phyloP scores from a whole-genome alignment of 2,113 vertebrate genomes.

The Mus spicilegus region DNA sequence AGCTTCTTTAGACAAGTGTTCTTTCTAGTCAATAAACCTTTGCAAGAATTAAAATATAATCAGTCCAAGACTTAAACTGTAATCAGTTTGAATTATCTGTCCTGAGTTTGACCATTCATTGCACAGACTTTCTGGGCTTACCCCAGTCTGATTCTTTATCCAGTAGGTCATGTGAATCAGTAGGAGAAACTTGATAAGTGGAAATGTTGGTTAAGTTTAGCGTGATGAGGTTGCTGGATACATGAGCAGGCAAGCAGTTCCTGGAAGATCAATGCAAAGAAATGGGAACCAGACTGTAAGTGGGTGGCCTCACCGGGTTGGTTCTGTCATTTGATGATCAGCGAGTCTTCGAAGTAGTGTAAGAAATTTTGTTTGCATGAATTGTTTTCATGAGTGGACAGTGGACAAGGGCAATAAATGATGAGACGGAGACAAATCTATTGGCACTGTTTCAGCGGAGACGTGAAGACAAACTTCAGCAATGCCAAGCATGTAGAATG shows the following conservation, averaged over 20 bases:
- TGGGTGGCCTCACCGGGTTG: rapidly evolving
- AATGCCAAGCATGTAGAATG: background rate
- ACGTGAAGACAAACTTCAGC: background rate
- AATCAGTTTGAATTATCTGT: slow-evolving; percentile 60
- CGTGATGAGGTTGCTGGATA: background rate
- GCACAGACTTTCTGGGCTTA: background rate
- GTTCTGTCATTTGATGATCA: slow-evolving; percentile 10
- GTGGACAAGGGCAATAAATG: background rate
- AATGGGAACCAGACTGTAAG: background rate
- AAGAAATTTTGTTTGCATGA: slow-evolving; percentile 39
- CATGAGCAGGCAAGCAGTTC: background rate
- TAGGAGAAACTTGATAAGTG: background rate
- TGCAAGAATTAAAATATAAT: slow-evolving; percentile 75
- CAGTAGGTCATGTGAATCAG: background rate
- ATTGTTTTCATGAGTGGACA: background rate
- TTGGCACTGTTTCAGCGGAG: background rate
- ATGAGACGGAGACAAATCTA: background rate
- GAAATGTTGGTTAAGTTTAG: background rate
- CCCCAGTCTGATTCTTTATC: background rate
- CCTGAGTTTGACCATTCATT: slow-evolving; percentile 22
- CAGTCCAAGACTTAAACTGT: slow-evolving; percentile 73
- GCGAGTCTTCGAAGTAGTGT: background rate
- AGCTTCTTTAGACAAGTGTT: slow-evolving; percentile 72
- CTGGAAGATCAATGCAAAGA: background rate
- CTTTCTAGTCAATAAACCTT: slow-evolving; percentile 73